phyloP scores from a whole-genome alignment of 2,797 vertebrate species.

The Euphonia xanthogaster region DNA sequence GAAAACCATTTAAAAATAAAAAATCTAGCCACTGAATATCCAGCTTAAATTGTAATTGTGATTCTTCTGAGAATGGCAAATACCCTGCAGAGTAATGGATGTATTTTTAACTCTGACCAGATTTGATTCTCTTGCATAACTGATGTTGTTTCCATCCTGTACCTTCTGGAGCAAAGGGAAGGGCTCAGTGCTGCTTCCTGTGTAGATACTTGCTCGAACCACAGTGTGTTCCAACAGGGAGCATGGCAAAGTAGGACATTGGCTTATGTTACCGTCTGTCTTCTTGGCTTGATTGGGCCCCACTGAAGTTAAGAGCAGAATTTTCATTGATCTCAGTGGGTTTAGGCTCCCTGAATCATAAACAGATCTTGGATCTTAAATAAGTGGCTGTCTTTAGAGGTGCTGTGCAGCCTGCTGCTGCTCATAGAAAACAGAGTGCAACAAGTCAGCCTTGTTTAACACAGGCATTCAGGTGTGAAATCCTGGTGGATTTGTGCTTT shows the following conservation, averaged over 20 bases:
- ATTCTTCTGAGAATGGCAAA: not conserved
- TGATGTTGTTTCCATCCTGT: slow-evolving; percentile 11
- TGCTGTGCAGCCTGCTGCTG: not conserved
- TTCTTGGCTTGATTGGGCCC: not conserved
- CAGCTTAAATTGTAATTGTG: not conserved
- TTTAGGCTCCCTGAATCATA: not conserved
- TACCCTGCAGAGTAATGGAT: not conserved
- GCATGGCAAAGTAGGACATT: not conserved
- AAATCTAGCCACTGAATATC: not conserved
- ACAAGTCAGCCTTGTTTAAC: not conserved
- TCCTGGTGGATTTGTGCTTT: not conserved
- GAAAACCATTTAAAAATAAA: not conserved
- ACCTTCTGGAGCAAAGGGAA: not conserved
- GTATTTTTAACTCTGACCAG: slow-evolving; percentile 28
- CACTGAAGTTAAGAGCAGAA: not conserved
- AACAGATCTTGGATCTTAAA: not conserved
- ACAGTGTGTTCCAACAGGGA: not conserved
- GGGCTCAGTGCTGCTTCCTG: not conserved
- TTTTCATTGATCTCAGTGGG: not conserved
- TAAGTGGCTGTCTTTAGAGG: not conserved
- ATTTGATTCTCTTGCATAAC: slow-evolving; percentile 15
- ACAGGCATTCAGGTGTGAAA: not conserved
- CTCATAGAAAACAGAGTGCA: not conserved
- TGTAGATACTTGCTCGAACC: not conserved
- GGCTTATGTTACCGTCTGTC: not conserved